Base-by-base conservation (phyloP, 2,888 invertebrate species). In the Drosophila robusta region DNA sequence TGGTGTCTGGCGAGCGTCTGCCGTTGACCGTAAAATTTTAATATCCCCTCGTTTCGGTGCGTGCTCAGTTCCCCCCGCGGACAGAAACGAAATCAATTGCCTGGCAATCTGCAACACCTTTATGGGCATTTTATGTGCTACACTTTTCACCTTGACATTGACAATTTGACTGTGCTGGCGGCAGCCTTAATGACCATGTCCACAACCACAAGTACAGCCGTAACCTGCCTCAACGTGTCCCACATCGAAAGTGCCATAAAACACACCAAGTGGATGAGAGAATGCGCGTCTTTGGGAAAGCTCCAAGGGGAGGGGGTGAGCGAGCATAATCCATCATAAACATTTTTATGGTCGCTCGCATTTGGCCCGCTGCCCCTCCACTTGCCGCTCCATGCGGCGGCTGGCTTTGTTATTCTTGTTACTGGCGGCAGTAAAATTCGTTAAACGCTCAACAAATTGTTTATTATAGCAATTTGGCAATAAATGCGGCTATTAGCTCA, bases 401-500 rank as follows among this genome's bases (percentile, higher is more conserved):
- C 32, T 51, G 67, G 51, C 69, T 56, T 78, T 75, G 78, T 73
- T 80, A 50, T 51, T 63, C 44, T 57, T 64, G 57, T 60, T 78
- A 76, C 80, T 87, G 85, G 66, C 70, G 85, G 90, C 81, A 89
- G 90, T 90, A 90, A 90, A 83, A 90, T 90, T 89, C 80, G 90
- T 90, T 90, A 89, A 90, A 90, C 86, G 88, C 85, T 72, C 60
- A 84, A 89, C 89, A 90, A 87, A 89, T 87, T 89, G 89, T 87
- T 89, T 87, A 88, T 89, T 86, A 79, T 71, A 71, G 84, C 90
- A 79, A 76, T 89, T 89, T 89, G 80, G 87, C 89, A 83, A 87
- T 87, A 87, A 87, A 87, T 80, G 89, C 70, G 81, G 61, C 81
- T 67, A 87, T 87, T 87, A 89, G 79, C 84, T 80, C 89, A 77